Conservation (phyloP, 1,140 invertebrate genomes). For the Trachelipus rathkii region DNA sequence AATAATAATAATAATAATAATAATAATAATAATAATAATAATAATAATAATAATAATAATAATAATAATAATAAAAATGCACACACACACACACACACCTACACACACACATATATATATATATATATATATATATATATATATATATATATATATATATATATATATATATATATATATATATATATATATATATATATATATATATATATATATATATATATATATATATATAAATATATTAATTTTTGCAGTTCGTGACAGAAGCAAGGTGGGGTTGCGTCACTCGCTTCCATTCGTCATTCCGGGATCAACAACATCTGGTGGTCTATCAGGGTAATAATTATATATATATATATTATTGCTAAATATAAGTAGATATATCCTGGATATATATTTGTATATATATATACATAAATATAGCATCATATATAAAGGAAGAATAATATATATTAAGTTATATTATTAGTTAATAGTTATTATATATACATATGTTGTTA, state of each 20-base stretch:
- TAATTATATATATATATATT: background rate
- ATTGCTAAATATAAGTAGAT: background rate
- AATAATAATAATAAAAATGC: too few relatives aligned
- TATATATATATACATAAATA: background rate
- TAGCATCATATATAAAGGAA: too few relatives aligned
- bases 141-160: constrained; percentile 21
- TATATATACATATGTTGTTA: too few relatives aligned
- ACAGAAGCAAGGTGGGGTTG: constrained; percentile 32
- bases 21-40: too few relatives aligned
- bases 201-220: constrained; percentile 24
- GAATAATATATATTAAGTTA: too few relatives aligned
- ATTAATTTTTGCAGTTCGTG: constrained; percentile 32
- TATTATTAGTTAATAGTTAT: too few relatives aligned
- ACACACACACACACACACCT: too few relatives aligned
- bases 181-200: constrained; percentile 26
- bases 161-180: constrained; percentile 12
- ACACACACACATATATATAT: constrained; percentile 1
- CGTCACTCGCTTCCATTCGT: constrained; percentile 31
- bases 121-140: constrained; percentile 34
- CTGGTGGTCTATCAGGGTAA: constrained; percentile 36
- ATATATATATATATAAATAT: constrained; percentile 17
- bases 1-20: too few relatives aligned
- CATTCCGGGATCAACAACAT: constrained; percentile 28
- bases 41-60: too few relatives aligned
- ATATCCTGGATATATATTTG: background rate